Percentiles rank a stretch among this genome's conserved stretches.
Conservation (phyloP, 1,140 invertebrate genomes). For the Lepidurus arcticus region DNA sequence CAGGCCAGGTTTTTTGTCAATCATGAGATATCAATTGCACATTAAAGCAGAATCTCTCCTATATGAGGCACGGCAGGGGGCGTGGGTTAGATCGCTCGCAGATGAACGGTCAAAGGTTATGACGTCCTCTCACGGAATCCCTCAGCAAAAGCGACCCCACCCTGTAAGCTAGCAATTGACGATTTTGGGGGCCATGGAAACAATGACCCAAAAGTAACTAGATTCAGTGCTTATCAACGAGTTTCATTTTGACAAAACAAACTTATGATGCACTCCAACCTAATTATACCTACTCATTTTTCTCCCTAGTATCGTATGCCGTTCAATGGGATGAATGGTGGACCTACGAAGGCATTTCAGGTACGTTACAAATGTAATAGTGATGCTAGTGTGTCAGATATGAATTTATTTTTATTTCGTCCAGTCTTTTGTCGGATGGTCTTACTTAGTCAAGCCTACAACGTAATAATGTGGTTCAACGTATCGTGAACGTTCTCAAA, state of each 20-base stretch:
- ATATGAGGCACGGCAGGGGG: neutral
- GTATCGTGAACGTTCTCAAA: too few relatives aligned
- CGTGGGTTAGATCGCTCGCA: neutral
- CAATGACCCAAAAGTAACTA: neutral
- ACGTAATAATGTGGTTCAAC: too few relatives aligned
- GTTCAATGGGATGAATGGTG: slow-evolving; percentile 62
- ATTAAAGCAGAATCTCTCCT: neutral
- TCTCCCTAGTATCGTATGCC: slow-evolving; percentile 37
- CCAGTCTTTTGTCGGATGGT: slow-evolving; percentile 34
- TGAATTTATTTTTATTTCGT: slow-evolving; percentile 32
- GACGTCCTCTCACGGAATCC: slow-evolving; percentile 8
- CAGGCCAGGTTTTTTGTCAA: neutral
- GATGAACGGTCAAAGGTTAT: slow-evolving; percentile 10
- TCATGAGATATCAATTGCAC: slow-evolving; percentile 6
- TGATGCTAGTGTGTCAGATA: slow-evolving; percentile 27
- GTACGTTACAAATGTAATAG: slow-evolving; percentile 43
- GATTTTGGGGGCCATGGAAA: neutral
- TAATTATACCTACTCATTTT: slow-evolving; percentile 31
- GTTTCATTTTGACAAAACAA: neutral
- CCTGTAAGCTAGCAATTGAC: neutral
- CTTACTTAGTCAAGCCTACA: too few relatives aligned
- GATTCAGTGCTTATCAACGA: neutral
- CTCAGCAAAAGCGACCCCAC: neutral
- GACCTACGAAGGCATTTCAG: slow-evolving; percentile 62
- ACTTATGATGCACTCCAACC: neutral